Conservation (phyloP, 2,888 invertebrate genomes). For the Lycocerus yunnanus region DNA sequence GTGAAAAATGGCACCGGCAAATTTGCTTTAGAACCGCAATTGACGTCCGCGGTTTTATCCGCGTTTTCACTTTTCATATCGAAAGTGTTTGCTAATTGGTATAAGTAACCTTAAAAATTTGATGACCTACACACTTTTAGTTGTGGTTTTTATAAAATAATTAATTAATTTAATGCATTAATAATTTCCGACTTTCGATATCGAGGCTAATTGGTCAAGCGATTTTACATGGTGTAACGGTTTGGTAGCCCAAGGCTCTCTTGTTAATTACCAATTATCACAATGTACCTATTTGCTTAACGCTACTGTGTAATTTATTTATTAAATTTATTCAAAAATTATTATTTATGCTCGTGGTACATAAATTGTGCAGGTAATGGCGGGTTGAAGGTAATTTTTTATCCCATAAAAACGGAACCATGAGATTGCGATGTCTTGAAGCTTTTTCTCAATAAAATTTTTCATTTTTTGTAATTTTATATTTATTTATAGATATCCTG, state of each 20-base stretch:
- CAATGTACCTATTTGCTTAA: neutral
- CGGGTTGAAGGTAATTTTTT: neutral
- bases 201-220: conserved; percentile 1
- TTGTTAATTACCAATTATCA: neutral
- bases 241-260: conserved; percentile 1
- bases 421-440: no score
- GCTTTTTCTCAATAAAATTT: no score
- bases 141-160: neutral
- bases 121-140: neutral
- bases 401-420: neutral
- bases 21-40: neutral
- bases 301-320: neutral
- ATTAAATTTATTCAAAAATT: no score
- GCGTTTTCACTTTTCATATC: neutral
- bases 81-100: neutral
- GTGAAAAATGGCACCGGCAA: neutral
- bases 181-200: conserved; percentile 11
- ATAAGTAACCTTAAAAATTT: neutral
- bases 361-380: neutral
- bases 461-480: no score
- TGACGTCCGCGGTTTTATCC: neutral
- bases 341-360: neutral
- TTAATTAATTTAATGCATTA: conserved; percentile 2
- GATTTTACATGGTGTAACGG: neutral
- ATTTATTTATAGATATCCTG: no score